A percentile compares a stretch with the other conserved stretches of the same genome.
phyloP scores from a whole-genome alignment of 2,113 vertebrate species.

The Erpornis zantholeuca region DNA sequence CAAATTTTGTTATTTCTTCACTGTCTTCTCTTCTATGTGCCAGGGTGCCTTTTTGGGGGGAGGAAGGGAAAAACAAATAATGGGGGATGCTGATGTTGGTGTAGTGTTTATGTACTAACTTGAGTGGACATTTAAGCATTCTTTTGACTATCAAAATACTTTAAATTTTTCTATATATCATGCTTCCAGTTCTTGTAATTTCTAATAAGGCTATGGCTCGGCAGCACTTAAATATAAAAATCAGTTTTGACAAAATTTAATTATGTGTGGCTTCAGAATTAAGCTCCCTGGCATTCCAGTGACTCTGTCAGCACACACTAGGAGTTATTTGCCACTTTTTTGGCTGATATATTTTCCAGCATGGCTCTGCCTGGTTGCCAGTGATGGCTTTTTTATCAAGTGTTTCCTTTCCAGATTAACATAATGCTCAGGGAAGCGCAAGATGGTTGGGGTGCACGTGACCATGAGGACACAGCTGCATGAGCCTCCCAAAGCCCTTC shows the following conservation, averaged over 20 bases:
- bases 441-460: not conserved
- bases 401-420: not conserved
- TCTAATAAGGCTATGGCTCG: not conserved
- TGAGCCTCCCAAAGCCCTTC: not conserved
- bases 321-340: not conserved
- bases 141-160: not conserved
- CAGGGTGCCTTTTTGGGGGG: not conserved
- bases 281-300: not conserved
- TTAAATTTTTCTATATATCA: not conserved
- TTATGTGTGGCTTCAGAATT: not conserved
- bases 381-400: not conserved
- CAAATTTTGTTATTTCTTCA: not conserved
- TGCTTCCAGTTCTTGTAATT: not conserved
- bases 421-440: not conserved
- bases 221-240: not conserved
- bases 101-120: not conserved
- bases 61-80: not conserved
- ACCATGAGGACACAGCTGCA: not conserved
- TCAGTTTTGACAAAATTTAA: not conserved
- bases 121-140: not conserved
- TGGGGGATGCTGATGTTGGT: not conserved
- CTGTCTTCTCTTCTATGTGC: not conserved
- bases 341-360: not conserved
- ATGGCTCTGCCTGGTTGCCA: not conserved
- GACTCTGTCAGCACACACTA: accelerated